Base-by-base conservation (phyloP, 2,888 invertebrate species). In the Machimus rusticus region DNA sequence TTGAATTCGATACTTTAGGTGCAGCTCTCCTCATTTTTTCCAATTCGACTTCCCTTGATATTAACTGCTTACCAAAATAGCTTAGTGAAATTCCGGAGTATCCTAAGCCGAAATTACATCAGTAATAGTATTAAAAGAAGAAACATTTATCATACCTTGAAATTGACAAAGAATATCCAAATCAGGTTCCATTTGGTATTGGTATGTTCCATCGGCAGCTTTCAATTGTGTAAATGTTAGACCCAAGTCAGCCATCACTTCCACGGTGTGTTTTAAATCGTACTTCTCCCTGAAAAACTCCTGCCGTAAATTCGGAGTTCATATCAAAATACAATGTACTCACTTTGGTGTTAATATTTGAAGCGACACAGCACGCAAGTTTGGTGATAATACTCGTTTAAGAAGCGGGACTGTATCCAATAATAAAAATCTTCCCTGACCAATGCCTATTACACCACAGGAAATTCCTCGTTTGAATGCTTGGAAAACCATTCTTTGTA, bases 221-320 rank as follows among this genome's bases (percentile, higher is more conserved):
- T 96, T 95, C 88, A 97, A 96, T 92, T 99, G 99, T 0, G 95
- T 93, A 92, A 97, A 98, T 86, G 95, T 95, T 89, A 99, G 93
- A 88, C 98, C 98, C 92, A 98, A 97, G 91, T 97, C 96, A 81
- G 98, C 95, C 98, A 99, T 97, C 0, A 96, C 94, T 89, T 95
- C 94, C 14, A 98, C 96, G 39, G 98, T 95, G 37, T 95, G 93
- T 0, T 93, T 91, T 43, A 99, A 91, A 74, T 96, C 95, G 16
- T 93, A 88, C 91, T 91, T 91, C 91, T 94, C 93, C 87, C 93
- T 92, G 8, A 78, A 81, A 87, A 86, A 14, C 37, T 74, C 1
- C 1, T 78, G 19, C 0, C 4, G 43, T 16, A 37, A 23, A 55
- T 81, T n/a, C 14, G 14, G 9, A 28, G 9, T 74, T 39, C 2